phyloP scores from a whole-genome alignment of 2,888 invertebrate species.

The Pristionchus maxplancki region DNA sequence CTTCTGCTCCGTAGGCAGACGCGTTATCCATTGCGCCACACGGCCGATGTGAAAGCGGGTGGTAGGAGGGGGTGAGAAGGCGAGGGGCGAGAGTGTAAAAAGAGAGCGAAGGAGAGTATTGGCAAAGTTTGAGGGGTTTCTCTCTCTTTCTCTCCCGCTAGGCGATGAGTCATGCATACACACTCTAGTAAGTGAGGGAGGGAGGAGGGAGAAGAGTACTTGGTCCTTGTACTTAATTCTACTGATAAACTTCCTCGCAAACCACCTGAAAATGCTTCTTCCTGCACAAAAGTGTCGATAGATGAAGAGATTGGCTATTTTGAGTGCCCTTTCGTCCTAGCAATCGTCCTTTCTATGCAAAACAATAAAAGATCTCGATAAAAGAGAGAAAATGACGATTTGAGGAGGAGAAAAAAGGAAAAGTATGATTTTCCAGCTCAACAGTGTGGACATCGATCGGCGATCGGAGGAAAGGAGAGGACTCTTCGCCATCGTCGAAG shows the following conservation, averaged over 20 bases:
- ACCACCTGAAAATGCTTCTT: too few relatives aligned
- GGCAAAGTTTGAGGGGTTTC: neutral
- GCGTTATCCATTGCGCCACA: conserved; percentile 68
- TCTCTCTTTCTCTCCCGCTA: neutral
- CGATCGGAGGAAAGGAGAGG: conserved; percentile 85
- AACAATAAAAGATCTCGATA: too few relatives aligned
- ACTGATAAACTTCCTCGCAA: too few relatives aligned
- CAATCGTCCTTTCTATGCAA: too few relatives aligned
- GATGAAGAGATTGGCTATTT: too few relatives aligned
- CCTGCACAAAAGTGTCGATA: too few relatives aligned
- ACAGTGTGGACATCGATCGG: conserved; percentile 87
- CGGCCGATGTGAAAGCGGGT: conserved; percentile 42
- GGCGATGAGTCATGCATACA: neutral
- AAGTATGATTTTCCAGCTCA: conserved; percentile 73
- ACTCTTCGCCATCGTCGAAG: conserved; percentile 67
- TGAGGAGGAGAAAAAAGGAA: neutral
- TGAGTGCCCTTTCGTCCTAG: too few relatives aligned
- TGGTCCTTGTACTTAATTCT: too few relatives aligned
- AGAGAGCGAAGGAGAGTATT: neutral
- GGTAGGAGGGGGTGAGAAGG: neutral
- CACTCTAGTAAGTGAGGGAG: too few relatives aligned
- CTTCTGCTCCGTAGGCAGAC: conserved; percentile 78
- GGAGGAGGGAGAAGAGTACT: too few relatives aligned
- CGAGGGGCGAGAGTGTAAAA: neutral
- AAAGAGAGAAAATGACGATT: neutral